These are phyloP conservation scores for Anniella stebbinsi DNA, from an alignment of 2,797 vertebrate genomes.

Conservation along the genomic window DNA sequence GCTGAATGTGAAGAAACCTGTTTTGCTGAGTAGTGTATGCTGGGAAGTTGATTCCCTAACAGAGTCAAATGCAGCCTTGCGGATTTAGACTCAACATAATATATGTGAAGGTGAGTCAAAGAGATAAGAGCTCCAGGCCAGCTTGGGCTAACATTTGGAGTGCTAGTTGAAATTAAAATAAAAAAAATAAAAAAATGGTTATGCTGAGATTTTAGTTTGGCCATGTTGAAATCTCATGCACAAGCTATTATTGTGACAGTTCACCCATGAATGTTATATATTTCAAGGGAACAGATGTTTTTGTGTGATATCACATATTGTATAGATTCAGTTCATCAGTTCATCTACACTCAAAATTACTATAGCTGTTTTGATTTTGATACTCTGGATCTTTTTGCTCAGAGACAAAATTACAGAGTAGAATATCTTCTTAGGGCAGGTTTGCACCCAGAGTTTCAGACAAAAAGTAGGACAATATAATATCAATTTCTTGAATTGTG, in stretches of 20 bases:
- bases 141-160: background rate
- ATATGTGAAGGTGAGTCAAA: background rate
- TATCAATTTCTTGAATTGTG: background rate
- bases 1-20: slow-evolving; percentile 3
- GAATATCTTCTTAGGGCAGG: background rate
- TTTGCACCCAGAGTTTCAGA: background rate
- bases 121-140: background rate
- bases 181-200: background rate
- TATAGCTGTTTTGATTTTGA: background rate
- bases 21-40: background rate
- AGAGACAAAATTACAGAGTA: background rate
- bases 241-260: background rate
- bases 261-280: slow-evolving; percentile 6
- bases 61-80: background rate
- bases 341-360: slow-evolving; percentile 1
- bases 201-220: background rate
- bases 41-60: slow-evolving; percentile 5
- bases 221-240: background rate
- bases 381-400: slow-evolving; percentile 1
- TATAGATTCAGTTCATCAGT: background rate
- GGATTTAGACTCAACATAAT: background rate
- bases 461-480: background rate
- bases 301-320: background rate
- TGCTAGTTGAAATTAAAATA: background rate
- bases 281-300: slow-evolving; percentile 31